Evolutionary conservation across 2,797 vertebrate species (phyloP).

Genomic region (Chloroceryle amazona): DNA sequence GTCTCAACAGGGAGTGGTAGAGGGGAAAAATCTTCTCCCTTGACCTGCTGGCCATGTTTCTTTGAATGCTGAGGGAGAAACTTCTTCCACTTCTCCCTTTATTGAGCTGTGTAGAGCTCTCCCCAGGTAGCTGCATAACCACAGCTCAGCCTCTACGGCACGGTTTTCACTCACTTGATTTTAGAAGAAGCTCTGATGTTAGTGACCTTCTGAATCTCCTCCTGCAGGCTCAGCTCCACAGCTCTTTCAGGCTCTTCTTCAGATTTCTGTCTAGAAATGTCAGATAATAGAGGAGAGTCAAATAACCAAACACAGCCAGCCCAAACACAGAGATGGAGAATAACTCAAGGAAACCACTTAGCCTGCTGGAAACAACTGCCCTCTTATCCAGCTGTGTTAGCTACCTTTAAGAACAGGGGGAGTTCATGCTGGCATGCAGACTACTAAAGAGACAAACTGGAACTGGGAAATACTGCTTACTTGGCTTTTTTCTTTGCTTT

Average conservation of each 20-base stretch:
- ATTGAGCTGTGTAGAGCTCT: neutral
- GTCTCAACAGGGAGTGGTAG: neutral
- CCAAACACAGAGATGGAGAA: neutral
- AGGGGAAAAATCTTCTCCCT: neutral
- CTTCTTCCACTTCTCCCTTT: neutral
- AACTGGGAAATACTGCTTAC: constrained; percentile 74
- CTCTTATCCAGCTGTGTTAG: neutral
- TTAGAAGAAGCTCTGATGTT: constrained; percentile 92
- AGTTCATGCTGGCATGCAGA: neutral
- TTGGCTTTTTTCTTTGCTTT: constrained; percentile 92
- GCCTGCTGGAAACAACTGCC: neutral
- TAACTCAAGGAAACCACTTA: neutral
- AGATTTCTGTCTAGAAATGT: constrained; percentile 79
- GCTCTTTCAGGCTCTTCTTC: constrained; percentile 74
- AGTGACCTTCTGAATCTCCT: constrained; percentile 89
- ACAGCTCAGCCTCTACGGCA: neutral
- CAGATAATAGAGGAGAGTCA: neutral
- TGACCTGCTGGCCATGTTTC: neutral
- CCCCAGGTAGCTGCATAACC: neutral
- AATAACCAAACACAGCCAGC: neutral
- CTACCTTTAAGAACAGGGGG: neutral
- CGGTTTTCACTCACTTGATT: constrained; percentile 89
- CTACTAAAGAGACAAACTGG: neutral
- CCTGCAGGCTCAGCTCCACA: constrained; percentile 79
- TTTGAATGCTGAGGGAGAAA: neutral